Evolutionary conservation across 2,113 vertebrate species (phyloP), one percentile per base, ranked within the genome.

Genomic region (Pseudopipra pipra): DNA sequence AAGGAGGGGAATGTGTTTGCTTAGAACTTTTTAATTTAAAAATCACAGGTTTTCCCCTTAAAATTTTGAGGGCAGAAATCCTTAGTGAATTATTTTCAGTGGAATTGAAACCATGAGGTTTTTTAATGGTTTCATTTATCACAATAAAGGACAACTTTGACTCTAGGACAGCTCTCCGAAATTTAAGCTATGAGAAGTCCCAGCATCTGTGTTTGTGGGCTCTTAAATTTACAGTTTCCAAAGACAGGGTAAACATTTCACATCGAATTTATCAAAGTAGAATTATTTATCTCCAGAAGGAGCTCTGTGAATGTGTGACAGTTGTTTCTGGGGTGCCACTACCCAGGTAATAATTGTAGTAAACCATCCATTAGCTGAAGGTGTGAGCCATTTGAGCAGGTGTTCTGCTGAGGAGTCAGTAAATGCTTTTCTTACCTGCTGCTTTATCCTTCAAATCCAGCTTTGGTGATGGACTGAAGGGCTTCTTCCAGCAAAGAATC

Each of bases 291-390:
- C 27, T 84, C 15, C 33, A 72, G 33, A 18, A 59, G 20, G 56
- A 35, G 22, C 59, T 58, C 44, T 86, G 0, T 31, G 58, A 54
- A 30, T 21, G 15, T 46, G 13, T n/a, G 24, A 18, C 46, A 23
- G 35, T 72, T 78, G 39, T 63, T 66, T 80, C 67, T 41, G 66
- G 43, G 9, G 33, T 30, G 41, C 71, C 27, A 59, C 9, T 19
- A 41, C 28, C 6, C 9, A 35, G 62, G 2, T 31, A 21, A 17
- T 30, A 7, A n/a, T 1, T 22, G 39, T 1, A 14, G 5, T 31
- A 7, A 76, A 46, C 4, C 28, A 24, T 15, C 46, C 7, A 0
- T 87, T 24, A 23, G 49, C 39, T 90, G 56, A 33, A 43, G 31
- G 10, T 37, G 3, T 44, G 66, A 71, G 6, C 6, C 13, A 6